Conservation (phyloP, 2,888 invertebrate genomes). For the Dryobota labecula region DNA sequence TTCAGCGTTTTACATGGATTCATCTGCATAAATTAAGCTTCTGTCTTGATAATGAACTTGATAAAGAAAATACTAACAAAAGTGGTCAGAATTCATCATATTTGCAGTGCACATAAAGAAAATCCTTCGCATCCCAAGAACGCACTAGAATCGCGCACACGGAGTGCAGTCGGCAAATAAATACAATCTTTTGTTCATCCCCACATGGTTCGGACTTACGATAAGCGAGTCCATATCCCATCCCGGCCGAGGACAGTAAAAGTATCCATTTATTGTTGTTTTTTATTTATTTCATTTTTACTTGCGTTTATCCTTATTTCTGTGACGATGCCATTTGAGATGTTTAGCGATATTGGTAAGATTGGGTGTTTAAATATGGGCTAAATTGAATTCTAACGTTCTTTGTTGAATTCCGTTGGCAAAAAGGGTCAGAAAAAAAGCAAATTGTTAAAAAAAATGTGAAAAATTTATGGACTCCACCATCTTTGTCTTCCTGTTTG, state of each 20-base stretch:
- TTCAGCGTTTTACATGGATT: neutral
- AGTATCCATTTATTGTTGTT: conserved; percentile 78
- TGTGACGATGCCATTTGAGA: conserved; percentile 46
- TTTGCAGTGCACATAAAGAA: neutral
- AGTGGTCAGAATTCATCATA: neutral
- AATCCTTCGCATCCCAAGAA: neutral
- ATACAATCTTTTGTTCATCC: conserved; percentile 86
- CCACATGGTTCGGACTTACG: conserved; percentile 80
- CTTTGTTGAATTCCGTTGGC: neutral
- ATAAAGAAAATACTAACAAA: neutral
- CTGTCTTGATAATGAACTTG: neutral
- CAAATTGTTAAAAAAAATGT: neutral
- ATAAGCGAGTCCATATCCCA: conserved; percentile 80
- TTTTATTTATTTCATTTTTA: conserved; percentile 74
- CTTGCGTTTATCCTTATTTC: conserved; percentile 66
- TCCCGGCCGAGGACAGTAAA: conserved; percentile 80
- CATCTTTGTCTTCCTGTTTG: neutral
- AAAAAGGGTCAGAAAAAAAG: neutral
- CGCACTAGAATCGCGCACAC: conserved; percentile 70
- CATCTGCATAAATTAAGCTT: neutral
- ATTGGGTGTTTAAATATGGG: neutral
- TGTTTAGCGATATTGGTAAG: conserved; percentile 23
- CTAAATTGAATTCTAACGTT: neutral
- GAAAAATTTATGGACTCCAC: neutral
- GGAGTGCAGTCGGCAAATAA: conserved; percentile 82